Evolutionary conservation across 2,888 invertebrate species (phyloP).

Genomic region (Drosophila aldrichi): DNA sequence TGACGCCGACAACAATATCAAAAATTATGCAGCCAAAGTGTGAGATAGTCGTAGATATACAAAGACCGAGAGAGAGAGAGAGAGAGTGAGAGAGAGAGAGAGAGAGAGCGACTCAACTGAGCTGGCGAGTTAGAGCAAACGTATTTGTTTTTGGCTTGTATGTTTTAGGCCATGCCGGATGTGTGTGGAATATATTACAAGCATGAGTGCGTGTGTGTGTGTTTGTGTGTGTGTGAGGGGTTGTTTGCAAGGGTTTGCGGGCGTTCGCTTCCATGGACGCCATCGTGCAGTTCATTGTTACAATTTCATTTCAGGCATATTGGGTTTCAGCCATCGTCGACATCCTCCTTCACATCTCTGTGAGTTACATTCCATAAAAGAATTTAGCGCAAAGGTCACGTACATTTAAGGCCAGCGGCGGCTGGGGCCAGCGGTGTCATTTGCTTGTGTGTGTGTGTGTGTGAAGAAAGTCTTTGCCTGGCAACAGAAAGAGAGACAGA

Average conservation of each 20-base stretch:
- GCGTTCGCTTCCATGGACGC: constrained; percentile 24
- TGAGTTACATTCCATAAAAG: constrained; percentile 57
- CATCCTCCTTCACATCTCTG: constrained; percentile 20
- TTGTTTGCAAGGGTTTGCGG: constrained; percentile 37
- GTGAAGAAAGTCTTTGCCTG: constrained; percentile 19
- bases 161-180: constrained; percentile 51
- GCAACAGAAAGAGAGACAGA: constrained; percentile 24
- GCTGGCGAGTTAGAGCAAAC: constrained; percentile 30
- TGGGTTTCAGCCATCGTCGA: constrained; percentile 61
- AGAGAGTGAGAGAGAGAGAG: constrained; percentile 6
- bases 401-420: constrained; percentile 37
- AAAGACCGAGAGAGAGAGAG: constrained; percentile 7
- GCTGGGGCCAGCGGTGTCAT: constrained; percentile 5
- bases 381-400: constrained; percentile 75
- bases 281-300: constrained; percentile 67
- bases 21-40: constrained; percentile 55
- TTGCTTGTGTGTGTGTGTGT: constrained; percentile 7
- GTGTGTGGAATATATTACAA: constrained; percentile 35
- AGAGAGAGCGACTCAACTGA: constrained; percentile 18
- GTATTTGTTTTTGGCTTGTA: constrained; percentile 44
- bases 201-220: constrained; percentile 11
- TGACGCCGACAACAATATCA: constrained; percentile 67
- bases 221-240: constrained; percentile 20
- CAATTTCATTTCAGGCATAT: constrained; percentile 75
- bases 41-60: constrained; percentile 11